A percentile compares a stretch with the other conserved stretches of the same genome.
phyloP scores from a whole-genome alignment of 2,113 vertebrate species.

The Azemiops feae region DNA sequence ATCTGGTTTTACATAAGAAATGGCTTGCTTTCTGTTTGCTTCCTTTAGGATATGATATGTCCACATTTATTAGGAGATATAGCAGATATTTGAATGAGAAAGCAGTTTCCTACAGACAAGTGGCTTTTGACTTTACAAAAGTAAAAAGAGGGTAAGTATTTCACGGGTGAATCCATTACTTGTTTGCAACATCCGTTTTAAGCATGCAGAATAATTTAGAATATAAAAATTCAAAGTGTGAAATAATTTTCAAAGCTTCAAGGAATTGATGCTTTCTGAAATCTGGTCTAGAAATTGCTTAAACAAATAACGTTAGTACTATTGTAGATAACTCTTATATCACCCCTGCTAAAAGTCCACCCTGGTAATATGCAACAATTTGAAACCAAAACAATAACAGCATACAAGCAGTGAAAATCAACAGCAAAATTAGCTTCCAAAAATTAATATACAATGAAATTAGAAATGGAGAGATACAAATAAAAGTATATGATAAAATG shows the following conservation, averaged over 20 bases:
- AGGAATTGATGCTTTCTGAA: neutral
- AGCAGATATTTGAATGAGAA: conserved; percentile 98
- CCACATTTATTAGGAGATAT: conserved; percentile 95
- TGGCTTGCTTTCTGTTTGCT: conserved; percentile 44
- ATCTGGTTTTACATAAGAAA: neutral
- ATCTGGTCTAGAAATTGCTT: neutral
- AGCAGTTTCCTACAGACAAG: conserved; percentile 98
- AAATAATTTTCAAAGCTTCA: neutral
- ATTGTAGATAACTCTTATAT: neutral
- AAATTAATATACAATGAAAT: neutral
- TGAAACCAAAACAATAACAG: neutral
- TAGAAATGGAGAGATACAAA: neutral
- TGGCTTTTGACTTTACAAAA: conserved; percentile 99
- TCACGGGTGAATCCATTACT: neutral
- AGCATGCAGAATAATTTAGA: neutral
- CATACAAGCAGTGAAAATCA: neutral
- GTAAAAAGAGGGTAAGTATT: conserved; percentile 95
- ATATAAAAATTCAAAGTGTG: conserved; percentile 6
- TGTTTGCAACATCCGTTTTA: neutral
- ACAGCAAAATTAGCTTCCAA: neutral
- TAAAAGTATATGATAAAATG: neutral
- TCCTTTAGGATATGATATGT: conserved; percentile 93
- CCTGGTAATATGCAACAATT: neutral
- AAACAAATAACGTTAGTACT: neutral
- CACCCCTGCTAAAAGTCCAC: neutral